A percentile compares a stretch with the other conserved stretches of the same genome.
Conservation (phyloP, 2,888 invertebrate genomes). For the Flexamia atlantica region DNA sequence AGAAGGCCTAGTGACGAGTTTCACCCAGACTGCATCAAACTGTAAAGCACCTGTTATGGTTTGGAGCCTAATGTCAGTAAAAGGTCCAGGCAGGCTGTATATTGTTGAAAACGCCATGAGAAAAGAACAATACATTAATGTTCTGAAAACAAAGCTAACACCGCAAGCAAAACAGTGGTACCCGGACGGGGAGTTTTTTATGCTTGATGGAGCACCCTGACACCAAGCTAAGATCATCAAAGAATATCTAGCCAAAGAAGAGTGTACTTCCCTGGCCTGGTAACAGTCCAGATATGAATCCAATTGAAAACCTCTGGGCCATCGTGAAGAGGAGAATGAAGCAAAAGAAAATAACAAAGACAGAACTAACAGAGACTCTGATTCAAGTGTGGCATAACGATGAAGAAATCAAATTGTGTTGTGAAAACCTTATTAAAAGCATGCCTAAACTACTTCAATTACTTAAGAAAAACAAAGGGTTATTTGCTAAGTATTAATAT, state of each 20-base stretch:
- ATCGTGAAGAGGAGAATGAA: constrained; percentile 65
- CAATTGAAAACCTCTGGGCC: constrained; percentile 69
- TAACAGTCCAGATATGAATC: constrained; percentile 67
- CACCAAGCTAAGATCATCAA: constrained; percentile 53
- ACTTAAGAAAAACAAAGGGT: constrained; percentile 20
- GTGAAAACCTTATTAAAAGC: constrained; percentile 50
- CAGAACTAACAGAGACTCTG: constrained; percentile 65
- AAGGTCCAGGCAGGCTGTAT: constrained; percentile 37
- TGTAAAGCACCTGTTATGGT: constrained; percentile 63
- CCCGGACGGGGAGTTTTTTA: constrained; percentile 45
- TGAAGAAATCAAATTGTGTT: constrained; percentile 52
- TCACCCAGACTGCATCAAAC: constrained; percentile 60
- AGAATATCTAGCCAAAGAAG: constrained; percentile 29
- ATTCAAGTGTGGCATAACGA: constrained; percentile 64
- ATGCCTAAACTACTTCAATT: neutral
- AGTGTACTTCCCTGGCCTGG: constrained; percentile 67
- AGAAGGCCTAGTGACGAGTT: constrained; percentile 58
- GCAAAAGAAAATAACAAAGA: constrained; percentile 67
- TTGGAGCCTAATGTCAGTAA: constrained; percentile 59
- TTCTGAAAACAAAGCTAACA: constrained; percentile 44
- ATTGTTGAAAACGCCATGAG: constrained; percentile 51
- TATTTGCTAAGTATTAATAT: constrained; percentile 44
- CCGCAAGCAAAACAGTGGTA: constrained; percentile 40
- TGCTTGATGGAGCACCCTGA: constrained; percentile 56
- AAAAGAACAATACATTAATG: constrained; percentile 47